Percentiles rank a stretch among this genome's conserved stretches.
Evolutionary conservation across 2,113 vertebrate genomes (phyloP).

Genomic region (Salminus brasiliensis): DNA sequence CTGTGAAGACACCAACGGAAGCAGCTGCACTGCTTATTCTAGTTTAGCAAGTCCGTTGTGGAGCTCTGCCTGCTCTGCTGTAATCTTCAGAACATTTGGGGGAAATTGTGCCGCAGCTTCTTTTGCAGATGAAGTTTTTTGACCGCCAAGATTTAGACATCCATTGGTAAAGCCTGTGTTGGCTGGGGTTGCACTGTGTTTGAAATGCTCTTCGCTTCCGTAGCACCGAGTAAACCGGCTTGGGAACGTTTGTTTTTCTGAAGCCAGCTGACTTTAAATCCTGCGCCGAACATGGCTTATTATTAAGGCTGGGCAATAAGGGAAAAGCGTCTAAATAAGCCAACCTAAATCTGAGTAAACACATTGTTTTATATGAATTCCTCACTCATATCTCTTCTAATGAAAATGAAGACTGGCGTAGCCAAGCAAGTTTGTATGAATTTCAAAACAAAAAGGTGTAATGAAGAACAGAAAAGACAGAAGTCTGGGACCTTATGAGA

Average conservation of each 20-base stretch:
- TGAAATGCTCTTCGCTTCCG: slow-evolving; percentile 2
- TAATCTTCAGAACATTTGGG: neutral
- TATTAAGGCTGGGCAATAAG: neutral
- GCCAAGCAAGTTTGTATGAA: too few species aligned
- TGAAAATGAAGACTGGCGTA: too few species aligned
- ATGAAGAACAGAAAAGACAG: too few species aligned
- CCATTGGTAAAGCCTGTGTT: neutral
- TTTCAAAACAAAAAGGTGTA: too few species aligned
- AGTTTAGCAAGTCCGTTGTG: neutral
- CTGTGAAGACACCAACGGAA: neutral
- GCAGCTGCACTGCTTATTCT: neutral
- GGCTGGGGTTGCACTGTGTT: neutral
- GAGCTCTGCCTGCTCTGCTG: neutral
- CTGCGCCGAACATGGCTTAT: neutral
- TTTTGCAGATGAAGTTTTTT: neutral
- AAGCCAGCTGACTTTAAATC: neutral
- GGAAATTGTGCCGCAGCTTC: too few species aligned
- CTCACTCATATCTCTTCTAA: too few species aligned
- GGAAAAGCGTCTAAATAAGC: neutral
- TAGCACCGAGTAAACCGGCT: slow-evolving; percentile 3
- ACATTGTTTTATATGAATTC: too few species aligned
- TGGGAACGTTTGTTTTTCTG: neutral
- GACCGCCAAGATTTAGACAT: neutral
- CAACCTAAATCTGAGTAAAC: neutral
- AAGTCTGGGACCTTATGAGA: too few species aligned